A percentile compares a stretch with the other conserved stretches of the same genome.
Conservation (phyloP, 2,888 invertebrate species). For the Cryptocheilus praepositus region DNA sequence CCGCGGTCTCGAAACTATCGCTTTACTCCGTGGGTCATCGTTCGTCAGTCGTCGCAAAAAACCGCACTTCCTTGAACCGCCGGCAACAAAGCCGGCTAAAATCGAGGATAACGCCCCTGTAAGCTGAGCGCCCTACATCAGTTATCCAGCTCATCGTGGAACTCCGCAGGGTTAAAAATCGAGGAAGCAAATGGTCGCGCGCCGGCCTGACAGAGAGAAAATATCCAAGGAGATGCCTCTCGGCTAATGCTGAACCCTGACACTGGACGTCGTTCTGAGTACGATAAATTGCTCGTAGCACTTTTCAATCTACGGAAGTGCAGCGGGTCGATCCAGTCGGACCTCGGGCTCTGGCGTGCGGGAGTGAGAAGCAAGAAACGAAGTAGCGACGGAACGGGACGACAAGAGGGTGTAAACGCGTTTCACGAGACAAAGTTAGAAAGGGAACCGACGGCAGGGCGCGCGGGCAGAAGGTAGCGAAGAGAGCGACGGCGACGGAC, state of each 20-base stretch:
- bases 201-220: neutral
- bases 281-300: constrained; percentile 42
- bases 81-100: no score
- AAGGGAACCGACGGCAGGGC: neutral
- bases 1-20: no score
- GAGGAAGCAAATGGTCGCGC: no score
- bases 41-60: no score
- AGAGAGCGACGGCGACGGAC: neutral
- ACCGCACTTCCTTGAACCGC: no score
- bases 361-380: no score
- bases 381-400: constrained; percentile 22
- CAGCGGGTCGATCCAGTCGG: constrained; percentile 34
- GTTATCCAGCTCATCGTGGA: no score
- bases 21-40: no score
- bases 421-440: neutral
- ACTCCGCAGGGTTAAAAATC: no score
- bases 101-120: no score
- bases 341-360: constrained; percentile 13
- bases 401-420: constrained; percentile 15
- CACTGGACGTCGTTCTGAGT: constrained; percentile 15
- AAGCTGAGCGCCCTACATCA: no score
- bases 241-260: neutral
- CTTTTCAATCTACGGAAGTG: constrained; percentile 60
- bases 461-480: neutral
- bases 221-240: constrained; percentile 6